Evolutionary conservation across 2,888 invertebrate genomes (phyloP), one percentile per base, ranked within the genome.

Genomic region (Limnephilus rhombicus): DNA sequence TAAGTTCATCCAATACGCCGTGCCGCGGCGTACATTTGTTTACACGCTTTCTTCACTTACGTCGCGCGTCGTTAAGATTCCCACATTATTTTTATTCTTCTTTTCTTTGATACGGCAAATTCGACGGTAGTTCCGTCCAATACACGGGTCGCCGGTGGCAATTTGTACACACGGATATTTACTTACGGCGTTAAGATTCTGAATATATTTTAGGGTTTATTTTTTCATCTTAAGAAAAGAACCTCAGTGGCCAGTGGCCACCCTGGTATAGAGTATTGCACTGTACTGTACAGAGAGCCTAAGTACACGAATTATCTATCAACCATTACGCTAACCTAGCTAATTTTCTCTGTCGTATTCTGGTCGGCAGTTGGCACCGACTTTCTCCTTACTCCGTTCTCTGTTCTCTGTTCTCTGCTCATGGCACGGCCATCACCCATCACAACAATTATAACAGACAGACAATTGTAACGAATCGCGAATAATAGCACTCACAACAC

Each of bases 401-500:
- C 68, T 68, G 83, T 12, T 34, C 11, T 37, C 37, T 37, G 37
- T 3, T 37, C 68, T 68, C 68, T 68, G 83, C 11, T 34, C 24
- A 24, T 37, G 37, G 83, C 83, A 83, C 83, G 83, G 83, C 34
- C 37, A 34, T 34, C 31, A 31, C n/a, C n/a, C 31, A 31, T 31
- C 83, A 24, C 83, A 34, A 24, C 68, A 68, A 68, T 68, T 68
- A 68, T 68, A 68, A 24, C 68, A 68, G 24, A 68, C 68, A 68
- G 13, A 68, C 24, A 68, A 68, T 68, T 24, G 24, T 68, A n/a
- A n/a, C 68, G 68, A 68, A 68, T 53, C 3, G 53, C 18, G 53
- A 18, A 53, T 53, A 53, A 53, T 68, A 68, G 83, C 18, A 13
- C 83, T 83, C 83, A 41, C 83, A 83, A 37, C 83, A 34, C 83